Conservation (phyloP, 2,113 vertebrate species). For the Apodemus speciosus region DNA sequence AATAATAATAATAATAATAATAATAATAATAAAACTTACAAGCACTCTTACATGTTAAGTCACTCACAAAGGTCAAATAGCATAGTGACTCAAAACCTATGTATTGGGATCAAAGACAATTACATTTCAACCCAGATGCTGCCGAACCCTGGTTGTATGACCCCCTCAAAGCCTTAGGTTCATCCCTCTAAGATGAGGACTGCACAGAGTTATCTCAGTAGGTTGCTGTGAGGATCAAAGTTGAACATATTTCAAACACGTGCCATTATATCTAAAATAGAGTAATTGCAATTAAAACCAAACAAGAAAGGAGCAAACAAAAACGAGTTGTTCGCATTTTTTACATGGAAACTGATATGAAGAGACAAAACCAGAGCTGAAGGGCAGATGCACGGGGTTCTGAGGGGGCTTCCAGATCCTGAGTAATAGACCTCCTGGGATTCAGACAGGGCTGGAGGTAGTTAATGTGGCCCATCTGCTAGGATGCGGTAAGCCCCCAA, state of each 20-base stretch:
- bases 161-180: background rate
- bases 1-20: background rate
- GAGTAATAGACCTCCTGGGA: background rate
- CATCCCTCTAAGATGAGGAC: background rate
- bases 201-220: background rate
- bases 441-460: accelerated
- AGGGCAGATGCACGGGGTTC: background rate
- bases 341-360: background rate
- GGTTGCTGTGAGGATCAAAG: background rate
- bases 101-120: too few relatives aligned
- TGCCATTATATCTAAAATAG: background rate
- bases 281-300: background rate
- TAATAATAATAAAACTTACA: background rate
- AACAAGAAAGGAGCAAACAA: background rate
- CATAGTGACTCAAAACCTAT: background rate
- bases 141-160: background rate
- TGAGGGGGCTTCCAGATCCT: background rate
- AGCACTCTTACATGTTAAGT: background rate
- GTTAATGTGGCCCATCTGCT: constrained; percentile 25
- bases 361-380: background rate
- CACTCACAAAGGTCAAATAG: background rate
- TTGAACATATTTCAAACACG: background rate
- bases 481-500: constrained; percentile 18
- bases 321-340: background rate
- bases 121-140: background rate